phyloP scores from a whole-genome alignment of 2,888 invertebrate species.

The Hemaris fuciformis region DNA sequence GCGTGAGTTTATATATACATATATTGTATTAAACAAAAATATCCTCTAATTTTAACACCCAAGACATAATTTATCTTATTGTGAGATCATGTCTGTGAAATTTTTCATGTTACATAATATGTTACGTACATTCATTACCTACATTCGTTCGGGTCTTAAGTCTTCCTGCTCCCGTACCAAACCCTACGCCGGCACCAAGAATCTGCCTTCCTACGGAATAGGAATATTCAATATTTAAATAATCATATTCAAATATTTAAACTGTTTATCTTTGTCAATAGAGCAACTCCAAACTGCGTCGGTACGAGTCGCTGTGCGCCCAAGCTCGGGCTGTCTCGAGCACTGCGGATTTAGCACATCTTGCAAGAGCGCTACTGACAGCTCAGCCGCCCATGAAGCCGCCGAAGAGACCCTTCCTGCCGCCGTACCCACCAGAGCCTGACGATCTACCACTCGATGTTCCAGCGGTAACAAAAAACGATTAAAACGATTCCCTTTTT shows the following conservation, averaged over 20 bases:
- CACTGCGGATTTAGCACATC: constrained; percentile 87
- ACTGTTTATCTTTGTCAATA: constrained; percentile 58
- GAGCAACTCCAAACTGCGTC: constrained; percentile 90
- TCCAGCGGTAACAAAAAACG: constrained; percentile 57
- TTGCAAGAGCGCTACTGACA: constrained; percentile 90
- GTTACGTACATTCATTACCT: no score
- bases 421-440: constrained; percentile 74
- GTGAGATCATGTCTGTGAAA: no score
- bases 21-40: no score
- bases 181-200: no score
- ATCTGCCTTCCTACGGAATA: no score
- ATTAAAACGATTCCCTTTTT: background rate
- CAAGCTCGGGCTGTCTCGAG: constrained; percentile 90
- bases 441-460: constrained; percentile 72
- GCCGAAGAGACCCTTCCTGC: constrained; percentile 84
- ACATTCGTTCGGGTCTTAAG: no score
- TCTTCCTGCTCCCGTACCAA: no score
- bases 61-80: no score
- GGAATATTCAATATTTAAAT: background rate
- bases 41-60: no score
- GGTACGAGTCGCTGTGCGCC: constrained; percentile 90
- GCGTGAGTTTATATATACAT: no score
- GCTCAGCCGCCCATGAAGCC: constrained; percentile 84
- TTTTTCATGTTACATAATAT: no score
- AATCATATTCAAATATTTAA: background rate